Evolutionary conservation across 2,797 vertebrate genomes (phyloP), one percentile per base, ranked within the genome.

Genomic region (Brachyrhaphis roseni): DNA sequence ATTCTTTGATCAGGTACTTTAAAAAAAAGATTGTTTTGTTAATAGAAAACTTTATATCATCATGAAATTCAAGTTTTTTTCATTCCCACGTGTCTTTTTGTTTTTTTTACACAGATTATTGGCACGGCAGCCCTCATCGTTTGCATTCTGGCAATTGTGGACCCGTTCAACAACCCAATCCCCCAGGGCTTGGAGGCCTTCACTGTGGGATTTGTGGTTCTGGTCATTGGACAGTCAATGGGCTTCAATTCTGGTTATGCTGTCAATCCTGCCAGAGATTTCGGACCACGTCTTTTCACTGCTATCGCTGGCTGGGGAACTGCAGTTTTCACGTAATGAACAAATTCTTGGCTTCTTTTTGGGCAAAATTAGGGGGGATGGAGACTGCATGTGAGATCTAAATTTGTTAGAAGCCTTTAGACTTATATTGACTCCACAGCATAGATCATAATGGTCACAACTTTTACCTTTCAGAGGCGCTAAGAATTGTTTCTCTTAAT

Each of bases 211-310:
- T 97, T 99, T 23, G 97, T 97, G 74, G 97, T 99, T 84, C 93
- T 99, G 0, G 97, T 98, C 89, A 99, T 99, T 59, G 98, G 98
- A 72, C 93, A 97, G 16, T 97, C 98, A 8, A 99, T 99, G 98
- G 98, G 98, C 86, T 98, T 99, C 91, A 99, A 99, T 92, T 99
- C 97, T 1, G 98, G 98, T 74, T 99, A 99, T 0, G 98, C 98
- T 0, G 97, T 99, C 76, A 99, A 99, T 90, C 98, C 98, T 13
- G 98, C 98, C 82, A 97, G 98, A 91, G 98, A 99, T 91, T 91
- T 99, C 0, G 98, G 98, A 5, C 98, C 98, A 66, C 97, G 98
- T 39, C 91, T 99, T 79, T 99, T 99, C 91, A 97, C 98, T 0
- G 86, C 98, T n/a, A 86, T 99, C 0, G 97, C 98, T 23, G 98